Evolutionary conservation across 2,113 vertebrate genomes (phyloP).

Genomic region (Chlamydotis undulata): DNA sequence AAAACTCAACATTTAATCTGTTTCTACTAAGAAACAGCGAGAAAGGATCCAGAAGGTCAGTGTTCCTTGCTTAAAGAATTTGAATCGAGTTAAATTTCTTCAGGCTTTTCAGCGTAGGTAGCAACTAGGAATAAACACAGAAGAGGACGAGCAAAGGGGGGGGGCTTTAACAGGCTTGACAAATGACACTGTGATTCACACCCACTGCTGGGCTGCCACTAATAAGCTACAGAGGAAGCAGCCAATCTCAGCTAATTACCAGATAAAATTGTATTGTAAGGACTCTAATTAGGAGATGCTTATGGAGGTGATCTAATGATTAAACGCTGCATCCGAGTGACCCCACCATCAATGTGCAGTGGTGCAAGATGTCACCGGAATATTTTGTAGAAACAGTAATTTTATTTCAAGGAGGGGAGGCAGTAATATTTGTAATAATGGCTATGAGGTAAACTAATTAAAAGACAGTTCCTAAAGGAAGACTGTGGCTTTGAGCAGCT

Average conservation of each 20-base stretch:
- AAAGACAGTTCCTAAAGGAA: conserved; percentile 87
- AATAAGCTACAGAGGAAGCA: conserved; percentile 92
- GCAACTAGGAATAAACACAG: conserved; percentile 63
- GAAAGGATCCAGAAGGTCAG: conserved; percentile 45
- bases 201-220: conserved; percentile 88
- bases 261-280: conserved; percentile 93
- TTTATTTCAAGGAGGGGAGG: conserved; percentile 80
- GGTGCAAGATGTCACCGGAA: conserved; percentile 80
- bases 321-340: conserved; percentile 89
- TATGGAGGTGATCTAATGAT: conserved; percentile 93
- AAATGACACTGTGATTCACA: conserved; percentile 86
- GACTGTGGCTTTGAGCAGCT: conserved; percentile 84
- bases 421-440: conserved; percentile 92
- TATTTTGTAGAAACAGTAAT: conserved; percentile 85
- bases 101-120: conserved; percentile 56
- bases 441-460: conserved; percentile 98
- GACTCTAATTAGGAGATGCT: conserved; percentile 94
- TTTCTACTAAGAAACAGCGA: conserved; percentile 34
- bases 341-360: conserved; percentile 85
- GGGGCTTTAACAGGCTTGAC: conserved; percentile 79
- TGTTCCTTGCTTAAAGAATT: conserved; percentile 30
- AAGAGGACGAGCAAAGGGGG: conserved; percentile 60
- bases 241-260: conserved; percentile 97
- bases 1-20: conserved; percentile 62
- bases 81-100: conserved; percentile 40